Conservation (phyloP, 2,888 invertebrate species). For the Leptinotarsa haldemani region DNA sequence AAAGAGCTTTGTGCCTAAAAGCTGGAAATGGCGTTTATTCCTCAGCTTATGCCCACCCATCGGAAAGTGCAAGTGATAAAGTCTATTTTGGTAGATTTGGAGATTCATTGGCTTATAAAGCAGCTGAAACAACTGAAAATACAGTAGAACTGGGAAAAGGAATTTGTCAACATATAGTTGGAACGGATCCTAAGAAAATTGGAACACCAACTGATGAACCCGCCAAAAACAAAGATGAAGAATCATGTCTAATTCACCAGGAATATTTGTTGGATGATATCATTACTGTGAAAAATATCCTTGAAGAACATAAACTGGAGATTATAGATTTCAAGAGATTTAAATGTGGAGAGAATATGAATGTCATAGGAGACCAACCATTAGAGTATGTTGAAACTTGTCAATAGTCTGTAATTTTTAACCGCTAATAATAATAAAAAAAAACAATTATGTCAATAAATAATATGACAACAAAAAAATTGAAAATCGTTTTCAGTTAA, state of each 20-base stretch:
- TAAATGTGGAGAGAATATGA: constrained; percentile 82
- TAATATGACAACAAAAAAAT: too few species aligned
- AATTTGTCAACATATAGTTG: constrained; percentile 93
- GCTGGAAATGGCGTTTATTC: constrained; percentile 68
- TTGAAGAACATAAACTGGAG: constrained; percentile 74
- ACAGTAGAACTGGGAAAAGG: constrained; percentile 57
- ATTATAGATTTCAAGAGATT: constrained; percentile 87
- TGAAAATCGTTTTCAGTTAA: too few species aligned
- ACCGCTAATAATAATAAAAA: not conserved
- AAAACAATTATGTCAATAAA: not conserved
- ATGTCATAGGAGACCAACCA: constrained; percentile 59
- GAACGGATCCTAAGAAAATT: constrained; percentile 83
- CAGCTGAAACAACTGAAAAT: constrained; percentile 56
- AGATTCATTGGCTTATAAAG: constrained; percentile 80
- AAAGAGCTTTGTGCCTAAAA: constrained; percentile 83
- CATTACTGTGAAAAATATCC: constrained; percentile 78
- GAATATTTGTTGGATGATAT: constrained; percentile 86
- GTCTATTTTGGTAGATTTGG: constrained; percentile 86
- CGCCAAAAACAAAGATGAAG: constrained; percentile 76
- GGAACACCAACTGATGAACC: constrained; percentile 74
- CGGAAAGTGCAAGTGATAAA: constrained; percentile 66
- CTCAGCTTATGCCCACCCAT: constrained; percentile 87
- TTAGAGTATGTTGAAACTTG: constrained; percentile 74
- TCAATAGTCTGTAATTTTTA: constrained; percentile 64
- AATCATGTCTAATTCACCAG: constrained; percentile 84